phyloP scores from a whole-genome alignment of 2,113 vertebrate genomes.

The Hoplias malabaricus region DNA sequence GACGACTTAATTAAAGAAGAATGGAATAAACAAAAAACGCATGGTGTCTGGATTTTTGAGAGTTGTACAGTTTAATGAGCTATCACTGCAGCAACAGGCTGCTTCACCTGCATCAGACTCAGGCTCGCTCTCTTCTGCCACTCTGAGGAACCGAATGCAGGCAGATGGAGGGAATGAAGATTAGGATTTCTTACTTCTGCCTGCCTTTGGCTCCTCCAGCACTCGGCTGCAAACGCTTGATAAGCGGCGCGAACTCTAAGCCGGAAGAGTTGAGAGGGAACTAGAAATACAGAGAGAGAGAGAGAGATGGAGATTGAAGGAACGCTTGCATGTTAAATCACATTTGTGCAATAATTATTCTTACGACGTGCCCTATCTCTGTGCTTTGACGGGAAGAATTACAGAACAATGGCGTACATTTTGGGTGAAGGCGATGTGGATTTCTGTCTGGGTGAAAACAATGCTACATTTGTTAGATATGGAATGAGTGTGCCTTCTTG shows the following conservation, averaged over 20 bases:
- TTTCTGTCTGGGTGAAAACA: conserved; percentile 17
- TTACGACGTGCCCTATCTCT: conserved; percentile 29
- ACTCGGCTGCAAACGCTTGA: conserved; percentile 68
- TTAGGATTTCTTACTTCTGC: conserved; percentile 58
- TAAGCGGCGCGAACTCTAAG: conserved; percentile 59
- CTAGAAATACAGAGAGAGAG: conserved; percentile 43
- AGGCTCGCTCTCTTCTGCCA: neutral
- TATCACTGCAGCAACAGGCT: conserved; percentile 50
- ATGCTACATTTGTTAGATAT: conserved; percentile 25
- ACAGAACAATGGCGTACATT: conserved; percentile 28
- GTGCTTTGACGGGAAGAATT: conserved; percentile 10
- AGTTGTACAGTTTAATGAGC: conserved; percentile 53
- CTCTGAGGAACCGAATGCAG: conserved; percentile 47
- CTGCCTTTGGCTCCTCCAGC: conserved; percentile 59
- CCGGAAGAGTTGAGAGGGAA: conserved; percentile 33
- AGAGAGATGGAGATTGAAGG: conserved; percentile 32
- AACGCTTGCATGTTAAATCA: conserved; percentile 42
- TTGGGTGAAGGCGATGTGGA: neutral
- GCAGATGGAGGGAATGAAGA: conserved; percentile 62
- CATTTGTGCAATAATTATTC: conserved; percentile 64
- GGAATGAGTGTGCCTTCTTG: neutral
- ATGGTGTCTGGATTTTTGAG: conserved; percentile 27
- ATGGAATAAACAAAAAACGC: conserved; percentile 56
- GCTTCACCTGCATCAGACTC: conserved; percentile 49
- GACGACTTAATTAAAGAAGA: conserved; percentile 59